A percentile compares a stretch with the other conserved stretches of the same genome.
phyloP scores from a whole-genome alignment of 1,140 invertebrate species.

The Pseudomyrmex sp. region DNA sequence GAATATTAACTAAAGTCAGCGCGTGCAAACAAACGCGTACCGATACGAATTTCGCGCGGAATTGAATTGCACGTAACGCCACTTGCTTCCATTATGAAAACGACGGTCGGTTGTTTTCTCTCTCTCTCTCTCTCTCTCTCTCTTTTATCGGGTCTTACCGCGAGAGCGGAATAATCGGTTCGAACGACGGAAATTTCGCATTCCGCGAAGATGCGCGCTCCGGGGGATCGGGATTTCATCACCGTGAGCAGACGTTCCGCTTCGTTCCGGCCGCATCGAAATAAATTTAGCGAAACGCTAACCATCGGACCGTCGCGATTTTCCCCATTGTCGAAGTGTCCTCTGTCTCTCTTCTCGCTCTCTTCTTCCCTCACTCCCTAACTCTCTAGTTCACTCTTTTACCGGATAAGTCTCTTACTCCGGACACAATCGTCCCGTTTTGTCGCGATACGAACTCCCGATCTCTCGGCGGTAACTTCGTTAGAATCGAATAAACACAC shows the following conservation, averaged over 20 bases:
- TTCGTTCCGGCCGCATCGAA: constrained; percentile 67
- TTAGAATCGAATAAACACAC: constrained; percentile 24
- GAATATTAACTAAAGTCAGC: constrained; percentile 45
- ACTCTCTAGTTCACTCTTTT: constrained; percentile 55
- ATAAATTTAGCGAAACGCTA: constrained; percentile 73
- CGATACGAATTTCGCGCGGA: constrained; percentile 46
- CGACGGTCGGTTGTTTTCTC: not conserved
- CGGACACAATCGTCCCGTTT: not conserved
- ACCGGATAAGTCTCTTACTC: constrained; percentile 19
- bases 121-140: not conserved
- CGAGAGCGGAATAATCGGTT: constrained; percentile 36
- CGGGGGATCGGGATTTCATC: constrained; percentile 55
- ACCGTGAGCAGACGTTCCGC: constrained; percentile 60
- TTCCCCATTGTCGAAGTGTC: not conserved
- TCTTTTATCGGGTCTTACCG: not conserved
- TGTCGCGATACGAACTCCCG: constrained; percentile 11
- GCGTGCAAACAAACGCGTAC: constrained; percentile 20
- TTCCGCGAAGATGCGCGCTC: constrained; percentile 56
- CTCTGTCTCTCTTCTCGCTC: not conserved
- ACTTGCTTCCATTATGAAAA: constrained; percentile 16
- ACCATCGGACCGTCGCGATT: constrained; percentile 47
- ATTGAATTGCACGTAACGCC: constrained; percentile 45
- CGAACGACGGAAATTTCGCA: constrained; percentile 58
- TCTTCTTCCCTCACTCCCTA: not conserved
- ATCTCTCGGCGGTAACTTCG: constrained; percentile 4